Conservation (phyloP, 2,888 invertebrate genomes). For the Ormyrus pomaceus region DNA sequence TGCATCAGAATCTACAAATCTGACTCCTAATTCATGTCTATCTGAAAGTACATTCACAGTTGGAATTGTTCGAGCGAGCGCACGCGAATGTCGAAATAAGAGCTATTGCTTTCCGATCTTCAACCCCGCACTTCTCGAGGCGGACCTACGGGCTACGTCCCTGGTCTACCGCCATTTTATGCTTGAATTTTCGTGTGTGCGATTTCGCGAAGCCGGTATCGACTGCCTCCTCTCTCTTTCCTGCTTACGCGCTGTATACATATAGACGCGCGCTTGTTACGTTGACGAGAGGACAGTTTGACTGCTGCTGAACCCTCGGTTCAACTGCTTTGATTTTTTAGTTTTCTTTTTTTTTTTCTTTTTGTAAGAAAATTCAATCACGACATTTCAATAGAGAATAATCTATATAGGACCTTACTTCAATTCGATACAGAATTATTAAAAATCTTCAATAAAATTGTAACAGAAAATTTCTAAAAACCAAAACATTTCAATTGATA, state of each 20-base stretch:
- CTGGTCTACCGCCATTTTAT: conserved; percentile 43
- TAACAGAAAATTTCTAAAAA: background rate
- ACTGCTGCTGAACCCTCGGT: background rate
- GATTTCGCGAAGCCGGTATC: conserved; percentile 48
- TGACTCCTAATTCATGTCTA: no score
- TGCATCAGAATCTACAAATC: no score
- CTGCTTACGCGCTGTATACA: background rate
- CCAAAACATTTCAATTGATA: background rate
- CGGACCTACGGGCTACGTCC: background rate
- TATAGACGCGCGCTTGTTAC: background rate
- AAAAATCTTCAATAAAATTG: background rate
- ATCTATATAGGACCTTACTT: no score
- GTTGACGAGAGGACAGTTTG: background rate
- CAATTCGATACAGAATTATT: no score
- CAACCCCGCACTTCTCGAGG: background rate
- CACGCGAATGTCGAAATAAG: background rate
- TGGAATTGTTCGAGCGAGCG: no score
- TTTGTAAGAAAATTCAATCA: no score
- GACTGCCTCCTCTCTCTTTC: conserved; percentile 35
- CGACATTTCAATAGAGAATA: no score
- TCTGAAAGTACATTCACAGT: no score
- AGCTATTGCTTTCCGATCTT: background rate
- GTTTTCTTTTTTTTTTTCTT: no score
- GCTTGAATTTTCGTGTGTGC: conserved; percentile 43
- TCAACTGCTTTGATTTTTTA: background rate